Evolutionary conservation across 1,140 invertebrate species (phyloP).

Genomic region (Cotesia chilonis): DNA sequence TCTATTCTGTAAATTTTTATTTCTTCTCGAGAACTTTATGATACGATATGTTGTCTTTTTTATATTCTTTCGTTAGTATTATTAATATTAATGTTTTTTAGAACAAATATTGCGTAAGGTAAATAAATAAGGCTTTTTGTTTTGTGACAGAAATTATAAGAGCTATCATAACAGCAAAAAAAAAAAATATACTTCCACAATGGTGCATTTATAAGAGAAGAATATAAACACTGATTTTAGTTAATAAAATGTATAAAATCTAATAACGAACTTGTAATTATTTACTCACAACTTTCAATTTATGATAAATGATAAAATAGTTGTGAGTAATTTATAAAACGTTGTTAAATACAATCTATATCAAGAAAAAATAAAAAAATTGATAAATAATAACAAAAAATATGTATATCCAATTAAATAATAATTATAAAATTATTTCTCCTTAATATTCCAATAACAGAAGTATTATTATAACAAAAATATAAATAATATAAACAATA

Average conservation of each 20-base stretch:
- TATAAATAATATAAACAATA: too few relatives aligned
- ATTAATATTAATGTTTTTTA: too few relatives aligned
- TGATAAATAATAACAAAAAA: conserved; percentile 10
- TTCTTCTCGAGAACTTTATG: too few relatives aligned
- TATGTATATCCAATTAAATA: conserved; percentile 3
- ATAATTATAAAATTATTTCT: background rate
- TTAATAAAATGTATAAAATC: too few relatives aligned
- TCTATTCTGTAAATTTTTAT: too few relatives aligned
- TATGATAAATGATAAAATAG: background rate
- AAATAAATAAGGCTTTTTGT: too few relatives aligned
- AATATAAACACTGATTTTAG: too few relatives aligned
- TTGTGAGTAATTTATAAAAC: background rate
- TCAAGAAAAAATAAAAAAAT: background rate
- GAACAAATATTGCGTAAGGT: too few relatives aligned
- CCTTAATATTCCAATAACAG: background rate
- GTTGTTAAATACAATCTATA: background rate
- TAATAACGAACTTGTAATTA: background rate
- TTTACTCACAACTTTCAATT: background rate
- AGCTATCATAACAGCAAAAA: background rate
- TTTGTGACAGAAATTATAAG: background rate
- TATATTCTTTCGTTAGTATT: too few relatives aligned
- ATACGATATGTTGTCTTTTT: too few relatives aligned
- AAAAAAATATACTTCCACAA: background rate
- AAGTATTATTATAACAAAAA: too few relatives aligned
- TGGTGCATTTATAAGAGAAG: background rate